These are phyloP conservation scores for human DNA, from an alignment of 2,113 vertebrate genomes.

Conservation along the genomic window DNA sequence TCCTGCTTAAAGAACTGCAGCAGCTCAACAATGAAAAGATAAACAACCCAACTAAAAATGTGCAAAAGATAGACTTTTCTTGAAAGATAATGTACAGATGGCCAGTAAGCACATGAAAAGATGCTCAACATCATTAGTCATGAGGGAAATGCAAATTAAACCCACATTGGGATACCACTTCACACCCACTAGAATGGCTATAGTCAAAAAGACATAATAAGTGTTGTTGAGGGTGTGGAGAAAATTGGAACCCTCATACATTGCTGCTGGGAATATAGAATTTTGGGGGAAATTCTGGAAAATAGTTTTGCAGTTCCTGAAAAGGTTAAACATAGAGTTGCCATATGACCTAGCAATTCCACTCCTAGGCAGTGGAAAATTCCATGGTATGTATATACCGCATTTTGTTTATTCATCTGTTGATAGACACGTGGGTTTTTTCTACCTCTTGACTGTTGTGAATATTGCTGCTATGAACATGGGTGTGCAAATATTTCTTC, in stretches of 20 bases:
- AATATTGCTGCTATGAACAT: not conserved
- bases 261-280: not conserved
- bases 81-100: not conserved
- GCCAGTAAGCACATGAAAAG: not conserved
- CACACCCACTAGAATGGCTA: not conserved
- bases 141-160: not conserved
- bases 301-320: not conserved
- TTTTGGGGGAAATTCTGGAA: slow-evolving; percentile 6
- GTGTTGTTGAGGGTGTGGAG: not conserved
- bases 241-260: not conserved
- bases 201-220: not conserved
- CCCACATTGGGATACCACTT: not conserved
- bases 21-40: not conserved
- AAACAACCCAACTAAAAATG: not conserved
- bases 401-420: not conserved
- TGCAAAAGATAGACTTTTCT: not conserved
- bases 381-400: not conserved
- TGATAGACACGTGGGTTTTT: not conserved
- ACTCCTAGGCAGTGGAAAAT: too few relatives aligned
- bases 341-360: not conserved
- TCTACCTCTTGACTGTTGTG: not conserved
- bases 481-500: not conserved
- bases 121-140: not conserved
- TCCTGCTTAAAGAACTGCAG: not conserved
- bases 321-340: not conserved